Evolutionary conservation across 2,888 invertebrate species (phyloP), one percentile per base, ranked within the genome.

Genomic region (Lasioglossum leucozonium): DNA sequence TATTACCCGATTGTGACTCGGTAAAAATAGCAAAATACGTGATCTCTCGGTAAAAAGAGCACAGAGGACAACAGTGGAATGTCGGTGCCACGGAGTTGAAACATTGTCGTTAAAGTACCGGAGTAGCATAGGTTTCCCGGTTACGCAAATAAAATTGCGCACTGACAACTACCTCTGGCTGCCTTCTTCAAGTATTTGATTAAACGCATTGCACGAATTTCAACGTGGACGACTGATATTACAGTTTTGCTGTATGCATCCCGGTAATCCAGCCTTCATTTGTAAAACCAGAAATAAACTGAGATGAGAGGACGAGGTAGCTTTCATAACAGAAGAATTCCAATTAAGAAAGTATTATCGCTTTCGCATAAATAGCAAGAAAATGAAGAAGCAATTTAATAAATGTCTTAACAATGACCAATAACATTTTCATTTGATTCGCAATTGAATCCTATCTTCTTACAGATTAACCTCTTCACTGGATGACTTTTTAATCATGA

Each of bases 91-190:
- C 26, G 62, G 16, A 62, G 62, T 30, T 62, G 62, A 18, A 62
- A 40, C 55, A 42, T 55, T 47, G 77, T 40, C 51, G 77, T 72
- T 77, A 58, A 77, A 77, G 51, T 72, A 77, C 73, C 82, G 58
- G 40, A 18, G 22, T 18, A n/a, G 44, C 67, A 62, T 62, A 81
- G 67, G 58, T 67, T 81, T 34, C 67, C 55, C 13, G 34, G 77
- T 72, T 55, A 72, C 55, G 72, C 72, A 71, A 78, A 82, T 73
- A 78, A 82, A 82, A 82, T 47, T 74, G 73, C 44, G 37, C 44
- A 18, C 42, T 30, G 62, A 22, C 47, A 62, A 51, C 72, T 42
- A 42, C 42, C n/a, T n/a, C n/a, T 16, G 47, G 72, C 62, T 55
- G 47, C 16, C 65, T 26, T 55, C 76, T 58, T 58, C n/a, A 69